Base-by-base conservation (phyloP, 2,888 invertebrate genomes). In the Acrobasis repandana region DNA sequence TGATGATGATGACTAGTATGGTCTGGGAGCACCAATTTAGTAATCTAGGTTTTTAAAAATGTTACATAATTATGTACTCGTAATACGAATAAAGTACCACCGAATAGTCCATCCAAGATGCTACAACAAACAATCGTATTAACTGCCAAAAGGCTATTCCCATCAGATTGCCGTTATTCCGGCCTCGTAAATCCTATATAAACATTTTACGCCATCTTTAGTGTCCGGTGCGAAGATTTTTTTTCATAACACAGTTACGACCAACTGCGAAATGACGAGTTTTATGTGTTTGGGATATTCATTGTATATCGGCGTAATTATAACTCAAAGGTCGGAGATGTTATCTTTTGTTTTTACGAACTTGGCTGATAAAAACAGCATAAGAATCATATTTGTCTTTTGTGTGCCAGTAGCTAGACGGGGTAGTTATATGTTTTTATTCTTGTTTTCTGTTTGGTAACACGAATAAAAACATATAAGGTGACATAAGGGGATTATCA, bases 261-360 rank as follows among this genome's bases (percentile, higher is more conserved):
- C 18, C 43, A 11, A 38, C 36, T n/a, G 1, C 38, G 38, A 36
- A 54, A 54, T 18, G 54, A 38, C 54, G 38, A 20, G 8, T 54
- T 54, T 54, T 54, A 54, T 54, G 38, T n/a, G 54, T 54, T 54
- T 18, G 54, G 54, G 54, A 54, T 54, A 54, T 54, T 54, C 54
- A 54, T 54, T 38, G 10, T 54, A 20, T 54, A 54, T 54, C 54
- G 54, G 14, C 18, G 1, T 54, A 54, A 43, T 54, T 54, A 54
- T 38, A 38, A 6, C 38, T n/a, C 18, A 9, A 54, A 38, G 54
- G 54, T 10, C 14, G 20, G 14, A 38, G 54, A 38, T 48, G 20
- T 9, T 18, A 48, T 20, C 20, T 48, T 18, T 18, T 48, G 48
- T 18, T 48, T 28, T 52, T 20, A 16, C 34, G 20, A 9, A 20